Conservation (phyloP, 2,888 invertebrate genomes). For the Argyresthia albistria region DNA sequence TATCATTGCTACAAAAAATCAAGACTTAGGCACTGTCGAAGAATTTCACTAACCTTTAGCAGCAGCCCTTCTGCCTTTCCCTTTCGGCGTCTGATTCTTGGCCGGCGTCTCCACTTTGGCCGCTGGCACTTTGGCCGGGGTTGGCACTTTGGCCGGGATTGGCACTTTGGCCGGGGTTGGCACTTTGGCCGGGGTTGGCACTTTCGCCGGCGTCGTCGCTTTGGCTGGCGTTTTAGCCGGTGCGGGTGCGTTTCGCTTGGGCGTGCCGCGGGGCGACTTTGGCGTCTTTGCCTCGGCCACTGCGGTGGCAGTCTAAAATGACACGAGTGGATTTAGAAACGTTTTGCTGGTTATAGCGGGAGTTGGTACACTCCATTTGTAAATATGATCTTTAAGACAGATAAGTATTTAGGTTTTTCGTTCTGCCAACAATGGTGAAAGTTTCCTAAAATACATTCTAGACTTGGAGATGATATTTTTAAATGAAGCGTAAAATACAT, state of each 20-base stretch:
- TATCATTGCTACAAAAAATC: too few relatives aligned
- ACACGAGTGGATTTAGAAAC: not conserved
- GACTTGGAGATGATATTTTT: too few relatives aligned
- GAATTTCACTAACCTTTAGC: slow-evolving; percentile 21
- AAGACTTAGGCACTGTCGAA: too few relatives aligned
- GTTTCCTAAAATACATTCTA: too few relatives aligned
- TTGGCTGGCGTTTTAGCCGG: slow-evolving; percentile 18
- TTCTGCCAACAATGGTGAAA: too few relatives aligned
- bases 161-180: slow-evolving; percentile 17
- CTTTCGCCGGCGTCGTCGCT: slow-evolving; percentile 18
- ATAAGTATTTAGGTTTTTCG: too few relatives aligned
- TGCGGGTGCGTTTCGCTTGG: not conserved
- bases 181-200: slow-evolving; percentile 21
- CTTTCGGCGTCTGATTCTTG: slow-evolving; percentile 17
- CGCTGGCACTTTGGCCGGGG: slow-evolving; percentile 17
- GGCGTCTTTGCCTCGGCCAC: slow-evolving; percentile 34
- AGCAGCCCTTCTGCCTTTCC: slow-evolving; percentile 33
- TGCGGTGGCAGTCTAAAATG: slow-evolving; percentile 52
- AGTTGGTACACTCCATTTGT: too few relatives aligned
- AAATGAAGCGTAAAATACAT: too few relatives aligned
- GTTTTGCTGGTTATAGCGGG: too few relatives aligned
- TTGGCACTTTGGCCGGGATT: slow-evolving; percentile 20
- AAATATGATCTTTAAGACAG: too few relatives aligned
- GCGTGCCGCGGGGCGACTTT: not conserved
- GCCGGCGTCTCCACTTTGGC: slow-evolving; percentile 22